Evolutionary conservation across 2,797 vertebrate species (phyloP).

Genomic region (Silurus lanzhouensis): DNA sequence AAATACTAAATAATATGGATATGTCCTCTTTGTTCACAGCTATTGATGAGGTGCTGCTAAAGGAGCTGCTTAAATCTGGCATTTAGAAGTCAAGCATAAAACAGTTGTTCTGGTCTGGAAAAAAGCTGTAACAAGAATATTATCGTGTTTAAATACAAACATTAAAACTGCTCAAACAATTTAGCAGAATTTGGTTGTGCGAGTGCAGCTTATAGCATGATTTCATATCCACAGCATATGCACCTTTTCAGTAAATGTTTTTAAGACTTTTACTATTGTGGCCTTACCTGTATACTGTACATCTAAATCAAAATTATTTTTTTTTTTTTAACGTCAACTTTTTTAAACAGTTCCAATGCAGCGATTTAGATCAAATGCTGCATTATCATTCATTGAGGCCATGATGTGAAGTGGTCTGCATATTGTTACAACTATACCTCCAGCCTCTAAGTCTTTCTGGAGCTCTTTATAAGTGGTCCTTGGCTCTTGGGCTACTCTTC

Average conservation of each 20-base stretch:
- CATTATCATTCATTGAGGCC: too few relatives aligned
- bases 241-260: not conserved
- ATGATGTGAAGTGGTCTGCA: too few relatives aligned
- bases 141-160: not conserved
- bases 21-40: conserved; percentile 11
- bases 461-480: too few relatives aligned
- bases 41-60: not conserved
- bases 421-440: too few relatives aligned
- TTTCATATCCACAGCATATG: not conserved
- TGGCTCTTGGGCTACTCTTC: too few relatives aligned
- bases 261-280: too few relatives aligned
- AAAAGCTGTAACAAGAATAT: not conserved
- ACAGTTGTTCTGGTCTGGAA: not conserved
- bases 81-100: conserved; percentile 16
- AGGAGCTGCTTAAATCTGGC: not conserved
- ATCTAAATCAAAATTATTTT: too few relatives aligned
- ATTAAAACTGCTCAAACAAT: not conserved
- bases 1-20: conserved; percentile 30
- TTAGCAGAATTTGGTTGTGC: not conserved
- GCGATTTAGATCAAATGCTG: too few relatives aligned
- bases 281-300: too few relatives aligned
- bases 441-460: too few relatives aligned
- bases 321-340: too few relatives aligned
- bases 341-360: too few relatives aligned
- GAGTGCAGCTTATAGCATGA: not conserved